Base-by-base conservation (phyloP, 2,113 vertebrate genomes). In the Lepus europaeus region DNA sequence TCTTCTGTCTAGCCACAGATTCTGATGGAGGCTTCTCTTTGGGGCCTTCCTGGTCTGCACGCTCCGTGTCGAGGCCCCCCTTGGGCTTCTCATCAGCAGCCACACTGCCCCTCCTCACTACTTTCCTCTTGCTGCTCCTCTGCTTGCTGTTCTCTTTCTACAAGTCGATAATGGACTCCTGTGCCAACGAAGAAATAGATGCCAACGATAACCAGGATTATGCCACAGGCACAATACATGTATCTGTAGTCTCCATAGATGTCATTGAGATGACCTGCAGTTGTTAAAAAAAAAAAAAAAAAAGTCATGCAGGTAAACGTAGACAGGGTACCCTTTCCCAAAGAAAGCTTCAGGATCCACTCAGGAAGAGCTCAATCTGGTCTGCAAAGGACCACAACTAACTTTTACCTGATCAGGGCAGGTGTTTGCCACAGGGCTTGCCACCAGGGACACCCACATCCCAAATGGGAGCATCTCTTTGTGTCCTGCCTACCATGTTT, bases 181-280 rank as follows among this genome's bases (percentile, higher is more conserved):
- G 99, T 99, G 70, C 99, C 99, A 0, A 98, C 97, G 96, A 99
- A 99, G 84, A 99, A 98, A 97, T 99, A 99, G 97, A 99, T 78
- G 39, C 99, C 99, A 0, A 99, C 96, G 10, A 99, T 0, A 2
- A 99, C 97, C 73, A 99, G 98, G 97, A 99, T 96, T 87, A 99
- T 23, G 17, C 99, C 99, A 3, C 99, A 99, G 77, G 98, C 98
- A 97, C 99, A 99, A 97, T 99, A 99, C 0, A 99, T 99, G 97
- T 99, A 99, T 92, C 98, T 99, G 98, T 99, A 99, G 97, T 99
- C 99, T 83, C 98, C 97, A 17, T 99, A 99, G 1, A 99, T 91
- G 83, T 99, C 99, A 27, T 99, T 99, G 90, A 99, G 99, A 94
- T 96, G 99, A 81, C 99, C 99, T 99, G 98, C 61, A 91, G 70